Conservation (phyloP, 2,888 invertebrate genomes). For the Brassicogethes aeneus region DNA sequence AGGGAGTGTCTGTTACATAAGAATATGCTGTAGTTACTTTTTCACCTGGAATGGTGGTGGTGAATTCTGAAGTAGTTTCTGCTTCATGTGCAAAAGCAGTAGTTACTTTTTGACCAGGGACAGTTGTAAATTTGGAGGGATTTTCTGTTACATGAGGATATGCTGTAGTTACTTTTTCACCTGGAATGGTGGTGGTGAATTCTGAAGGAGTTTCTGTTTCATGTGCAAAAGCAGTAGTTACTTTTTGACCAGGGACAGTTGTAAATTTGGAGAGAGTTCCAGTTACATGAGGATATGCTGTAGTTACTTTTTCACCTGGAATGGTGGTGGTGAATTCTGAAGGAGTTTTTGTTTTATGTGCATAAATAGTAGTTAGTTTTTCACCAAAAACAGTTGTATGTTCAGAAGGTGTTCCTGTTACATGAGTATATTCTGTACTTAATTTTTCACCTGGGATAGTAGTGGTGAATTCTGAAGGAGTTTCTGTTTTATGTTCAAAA, state of each 20-base stretch:
- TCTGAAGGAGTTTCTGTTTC: constrained; percentile 2
- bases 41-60: background rate
- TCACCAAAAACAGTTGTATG: background rate
- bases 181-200: background rate
- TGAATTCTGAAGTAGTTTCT: constrained; percentile 1
- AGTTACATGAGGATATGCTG: constrained; percentile 6
- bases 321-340: background rate
- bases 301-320: constrained; percentile 1
- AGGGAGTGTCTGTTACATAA: constrained; percentile 4
- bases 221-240: background rate
- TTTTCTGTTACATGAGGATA: constrained; percentile 3
- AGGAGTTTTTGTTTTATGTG: background rate
- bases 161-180: background rate
- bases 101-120: constrained; percentile 3
- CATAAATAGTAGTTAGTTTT: background rate
- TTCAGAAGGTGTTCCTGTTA: background rate
- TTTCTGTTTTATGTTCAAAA: constrained; percentile 4
- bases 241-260: too few relatives aligned
- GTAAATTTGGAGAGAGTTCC: too few relatives aligned
- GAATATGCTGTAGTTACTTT: constrained; percentile 2
- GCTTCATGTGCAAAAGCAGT: constrained; percentile 6
- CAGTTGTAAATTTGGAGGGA: background rate
- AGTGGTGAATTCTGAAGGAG: too few relatives aligned
- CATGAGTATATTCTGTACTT: background rate
- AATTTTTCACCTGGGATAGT: background rate